Base-by-base conservation (phyloP, 1,140 invertebrate genomes). In the Drepana arcuata region DNA sequence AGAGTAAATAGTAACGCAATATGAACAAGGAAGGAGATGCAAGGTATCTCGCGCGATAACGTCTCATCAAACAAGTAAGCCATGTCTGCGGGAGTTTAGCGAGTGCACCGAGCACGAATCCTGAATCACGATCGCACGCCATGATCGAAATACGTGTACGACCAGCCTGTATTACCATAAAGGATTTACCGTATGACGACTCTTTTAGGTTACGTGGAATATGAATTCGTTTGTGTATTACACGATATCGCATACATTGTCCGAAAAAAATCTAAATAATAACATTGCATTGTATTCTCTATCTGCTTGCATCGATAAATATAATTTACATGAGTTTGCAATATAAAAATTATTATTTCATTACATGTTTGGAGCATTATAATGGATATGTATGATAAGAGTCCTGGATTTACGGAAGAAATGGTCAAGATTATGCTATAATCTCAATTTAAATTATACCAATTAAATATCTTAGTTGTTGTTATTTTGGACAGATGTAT, bases 121-220 rank as follows among this genome's bases (percentile, higher is more conserved):
- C 34, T 53, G 44, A 38, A 48, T 77, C 70, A 74, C 75, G 72
- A 80, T 68, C 63, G 66, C 42, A 48, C 38, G 58, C 54, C 62
- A 60, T 65, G 61, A 65, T 69, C 67, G 55, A 57, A 70, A 67
- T 69, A 72, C 67, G 65, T 62, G 62, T 65, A 63, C 59, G 25
- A 54, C 42, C 34, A 42, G 49, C 48, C 58, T 48, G 61, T 67
- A 77, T 74, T 78, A 73, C 63, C 73, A 78, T 78, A 78, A 73
- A 62, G 57, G 57, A 61, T 73, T 68, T 73, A 67, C 63, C 61
- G 67, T 75, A 73, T 71, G 71, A 78, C 58, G 55, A 73, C 66
- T 78, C 73, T 72, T 71, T 78, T 66, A 65, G 51, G 57, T 52
- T 44, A 51, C 60, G 64, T 67, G 61, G 73, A 71, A 73, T 78